phyloP scores from a whole-genome alignment of 2,797 vertebrate genomes.

The Decapterus maruadsi region DNA sequence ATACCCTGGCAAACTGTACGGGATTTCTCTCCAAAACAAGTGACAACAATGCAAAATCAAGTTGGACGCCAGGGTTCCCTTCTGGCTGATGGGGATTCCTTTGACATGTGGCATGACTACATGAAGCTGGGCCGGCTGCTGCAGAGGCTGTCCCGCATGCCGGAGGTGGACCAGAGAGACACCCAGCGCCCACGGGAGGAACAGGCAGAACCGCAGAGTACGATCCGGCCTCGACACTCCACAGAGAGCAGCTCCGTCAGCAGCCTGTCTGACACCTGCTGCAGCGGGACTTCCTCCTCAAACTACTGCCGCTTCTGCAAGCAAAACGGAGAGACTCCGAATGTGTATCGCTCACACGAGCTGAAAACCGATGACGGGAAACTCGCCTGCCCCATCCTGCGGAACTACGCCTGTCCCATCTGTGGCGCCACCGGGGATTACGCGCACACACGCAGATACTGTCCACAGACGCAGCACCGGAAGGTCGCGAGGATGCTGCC shows the following conservation, averaged over 20 bases:
- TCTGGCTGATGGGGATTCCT: slow-evolving; percentile 33
- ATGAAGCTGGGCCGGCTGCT: slow-evolving; percentile 81
- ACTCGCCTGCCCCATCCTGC: slow-evolving; percentile 88
- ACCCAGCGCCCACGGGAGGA: neutral
- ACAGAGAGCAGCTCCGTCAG: neutral
- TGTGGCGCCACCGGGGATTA: slow-evolving; percentile 87
- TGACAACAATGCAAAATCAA: slow-evolving; percentile 16
- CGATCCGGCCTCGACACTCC: neutral
- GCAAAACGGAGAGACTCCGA: slow-evolving; percentile 87
- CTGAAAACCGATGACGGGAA: slow-evolving; percentile 82
- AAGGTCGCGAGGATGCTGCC: neutral
- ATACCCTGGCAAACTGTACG: neutral
- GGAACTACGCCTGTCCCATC: slow-evolving; percentile 87
- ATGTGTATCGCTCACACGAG: slow-evolving; percentile 85
- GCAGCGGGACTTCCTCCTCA: neutral
- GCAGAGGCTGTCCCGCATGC: slow-evolving; percentile 32
- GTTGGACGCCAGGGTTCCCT: neutral
- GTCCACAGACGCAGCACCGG: slow-evolving; percentile 65
- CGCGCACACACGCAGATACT: slow-evolving; percentile 91
- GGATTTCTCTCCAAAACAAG: neutral
- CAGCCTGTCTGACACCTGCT: slow-evolving; percentile 54
- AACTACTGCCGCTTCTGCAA: slow-evolving; percentile 88
- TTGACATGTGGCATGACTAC: slow-evolving; percentile 90
- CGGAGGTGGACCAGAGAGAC: neutral
- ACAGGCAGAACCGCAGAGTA: neutral